Evolutionary conservation across 2,888 invertebrate species (phyloP).

Genomic region (Hipparchia sbordonii): DNA sequence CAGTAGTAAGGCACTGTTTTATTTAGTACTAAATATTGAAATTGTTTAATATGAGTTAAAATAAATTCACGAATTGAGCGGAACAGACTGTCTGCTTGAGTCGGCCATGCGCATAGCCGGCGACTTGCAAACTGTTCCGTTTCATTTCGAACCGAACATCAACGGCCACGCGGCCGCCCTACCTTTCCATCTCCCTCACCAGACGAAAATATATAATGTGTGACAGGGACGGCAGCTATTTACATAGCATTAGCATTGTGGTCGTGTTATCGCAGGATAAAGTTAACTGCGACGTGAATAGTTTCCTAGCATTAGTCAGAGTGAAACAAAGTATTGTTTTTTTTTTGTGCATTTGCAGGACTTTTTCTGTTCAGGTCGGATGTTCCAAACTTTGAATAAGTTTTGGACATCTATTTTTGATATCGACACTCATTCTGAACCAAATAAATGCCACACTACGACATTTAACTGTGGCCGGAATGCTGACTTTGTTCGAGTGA

Average conservation of each 20-base stretch:
- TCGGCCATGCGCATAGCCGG: slow-evolving; percentile 77
- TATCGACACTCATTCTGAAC: slow-evolving; percentile 41
- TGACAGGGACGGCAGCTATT: slow-evolving; percentile 62
- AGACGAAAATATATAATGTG: slow-evolving; percentile 51
- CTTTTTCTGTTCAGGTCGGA: slow-evolving; percentile 63
- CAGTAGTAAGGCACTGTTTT: slow-evolving; percentile 76
- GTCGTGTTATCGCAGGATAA: slow-evolving; percentile 78
- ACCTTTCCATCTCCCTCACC: slow-evolving; percentile 74
- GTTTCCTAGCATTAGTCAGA: slow-evolving; percentile 72
- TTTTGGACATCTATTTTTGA: slow-evolving; percentile 70
- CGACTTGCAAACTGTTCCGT: slow-evolving; percentile 81
- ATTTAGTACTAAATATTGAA: slow-evolving; percentile 55
- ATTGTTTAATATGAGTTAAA: slow-evolving; percentile 60
- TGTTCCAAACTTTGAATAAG: slow-evolving; percentile 48
- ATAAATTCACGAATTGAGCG: slow-evolving; percentile 72
- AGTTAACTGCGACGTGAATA: slow-evolving; percentile 74
- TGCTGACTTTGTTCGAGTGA: slow-evolving; percentile 15
- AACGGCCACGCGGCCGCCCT: slow-evolving; percentile 77
- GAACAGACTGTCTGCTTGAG: slow-evolving; percentile 70
- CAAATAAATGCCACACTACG: slow-evolving; percentile 18
- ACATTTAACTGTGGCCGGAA: slow-evolving; percentile 25
- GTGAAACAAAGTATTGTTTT: slow-evolving; percentile 68
- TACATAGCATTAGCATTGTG: slow-evolving; percentile 58
- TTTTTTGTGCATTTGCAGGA: slow-evolving; percentile 77
- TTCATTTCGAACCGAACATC: slow-evolving; percentile 73